These are phyloP conservation scores for Albula goreensis DNA, from an alignment of 2,113 vertebrate species.

Conservation along the genomic window DNA sequence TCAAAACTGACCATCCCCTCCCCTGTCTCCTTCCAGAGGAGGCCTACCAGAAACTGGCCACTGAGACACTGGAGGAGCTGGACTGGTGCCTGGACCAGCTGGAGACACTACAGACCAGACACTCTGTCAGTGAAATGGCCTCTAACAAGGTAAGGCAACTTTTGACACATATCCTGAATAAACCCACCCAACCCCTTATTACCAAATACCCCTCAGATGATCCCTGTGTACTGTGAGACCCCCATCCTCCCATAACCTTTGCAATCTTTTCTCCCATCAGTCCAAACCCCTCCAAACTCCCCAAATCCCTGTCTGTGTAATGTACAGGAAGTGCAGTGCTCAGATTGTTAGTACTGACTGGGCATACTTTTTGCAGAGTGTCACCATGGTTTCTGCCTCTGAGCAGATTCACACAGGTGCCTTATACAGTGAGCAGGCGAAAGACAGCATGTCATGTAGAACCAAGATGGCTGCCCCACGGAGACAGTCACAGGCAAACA, in stretches of 20 bases:
- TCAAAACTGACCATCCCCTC: slow-evolving; percentile 74
- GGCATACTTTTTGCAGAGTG: neutral
- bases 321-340: no score
- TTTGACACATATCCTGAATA: neutral
- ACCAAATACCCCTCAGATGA: no score
- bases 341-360: neutral
- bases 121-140: slow-evolving; percentile 82
- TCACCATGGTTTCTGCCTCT: neutral
- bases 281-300: no score
- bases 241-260: no score
- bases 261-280: no score
- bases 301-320: neutral
- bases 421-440: neutral
- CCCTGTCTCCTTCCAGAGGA: slow-evolving; percentile 83
- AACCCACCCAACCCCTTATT: neutral
- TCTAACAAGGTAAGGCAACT: slow-evolving; percentile 80
- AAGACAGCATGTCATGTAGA: slow-evolving; percentile 27
- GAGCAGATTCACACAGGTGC: neutral
- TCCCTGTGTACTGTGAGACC: neutral
- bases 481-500: slow-evolving; percentile 28
- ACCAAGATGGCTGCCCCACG: slow-evolving; percentile 40
- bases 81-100: slow-evolving; percentile 89
- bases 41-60: slow-evolving; percentile 86
- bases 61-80: slow-evolving; percentile 86
- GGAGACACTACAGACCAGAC: slow-evolving; percentile 83